Percentiles rank a stretch among this genome's conserved stretches.
phyloP scores from a whole-genome alignment of 2,888 invertebrate species.

The Philereme transversata region DNA sequence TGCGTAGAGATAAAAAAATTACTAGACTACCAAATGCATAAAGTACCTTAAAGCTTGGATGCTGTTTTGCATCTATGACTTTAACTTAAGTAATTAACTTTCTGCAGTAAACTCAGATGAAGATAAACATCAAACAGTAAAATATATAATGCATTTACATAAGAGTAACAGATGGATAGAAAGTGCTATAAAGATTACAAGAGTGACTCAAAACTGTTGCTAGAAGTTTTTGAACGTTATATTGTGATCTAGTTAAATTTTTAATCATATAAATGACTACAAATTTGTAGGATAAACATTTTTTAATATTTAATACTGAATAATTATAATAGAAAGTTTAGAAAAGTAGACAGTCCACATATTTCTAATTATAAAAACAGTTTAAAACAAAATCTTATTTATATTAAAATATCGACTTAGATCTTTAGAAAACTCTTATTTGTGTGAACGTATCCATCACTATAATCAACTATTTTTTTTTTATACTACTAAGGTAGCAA shows the following conservation, averaged over 20 bases:
- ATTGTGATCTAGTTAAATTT: conserved; percentile 26
- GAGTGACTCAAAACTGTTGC: conserved; percentile 16
- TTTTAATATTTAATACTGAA: conserved; percentile 6
- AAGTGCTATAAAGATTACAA: conserved; percentile 40
- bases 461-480: too few species aligned
- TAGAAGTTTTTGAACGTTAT: not conserved
- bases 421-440: too few species aligned
- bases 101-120: conserved; percentile 4
- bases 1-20: too few species aligned
- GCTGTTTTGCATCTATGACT: not conserved
- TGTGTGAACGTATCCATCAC: too few species aligned
- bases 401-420: too few species aligned
- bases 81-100: conserved; percentile 7
- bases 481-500: too few species aligned
- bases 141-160: conserved; percentile 35
- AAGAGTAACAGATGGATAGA: conserved; percentile 36
- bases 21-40: not conserved
- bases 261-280: not conserved
- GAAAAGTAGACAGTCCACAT: conserved; percentile 9
- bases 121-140: conserved; percentile 35
- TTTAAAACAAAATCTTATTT: too few species aligned
- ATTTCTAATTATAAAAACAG: not conserved
- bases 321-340: conserved; percentile 23
- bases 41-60: not conserved
- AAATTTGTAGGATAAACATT: conserved; percentile 1